Evolutionary conservation across 2,113 vertebrate species (phyloP), one percentile per base, ranked within the genome.

Genomic region (Tragelaphus buxtoni): DNA sequence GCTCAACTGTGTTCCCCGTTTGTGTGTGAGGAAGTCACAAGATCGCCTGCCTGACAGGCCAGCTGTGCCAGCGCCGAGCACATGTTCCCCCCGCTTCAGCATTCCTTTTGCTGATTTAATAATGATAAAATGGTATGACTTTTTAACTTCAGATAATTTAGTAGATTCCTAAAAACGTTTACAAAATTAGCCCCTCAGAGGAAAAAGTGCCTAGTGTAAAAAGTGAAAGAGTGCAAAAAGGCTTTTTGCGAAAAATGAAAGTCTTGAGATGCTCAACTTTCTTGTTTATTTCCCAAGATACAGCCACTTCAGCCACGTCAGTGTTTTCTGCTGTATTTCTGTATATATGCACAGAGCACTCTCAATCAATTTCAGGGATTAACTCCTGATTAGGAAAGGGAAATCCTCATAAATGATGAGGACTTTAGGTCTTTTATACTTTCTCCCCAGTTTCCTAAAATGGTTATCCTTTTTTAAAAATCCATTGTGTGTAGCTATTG

Each of bases 141-240:
- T 90, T 72, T 39, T 80, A 18, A 90, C 35, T 55, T 83, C 2
- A 49, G 22, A 39, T 28, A 92, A 56, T 55, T 91, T 86, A 77
- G 49, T 82, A 39, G 39, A 39, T 86, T 91, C 45, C 35, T 69
- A 60, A 88, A 82, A 79, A n/a, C n/a, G 30, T 69, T 42, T 76
- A 12, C 85, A 58, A 58, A 80, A 58, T 95, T 77, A 49, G 30
- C n/a, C n/a, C 26, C 60, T 35, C 45, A 88, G 28, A 93, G 60
- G 7, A 85, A 96, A 89, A n/a, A 0, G 17, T 89, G 30, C 2
- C 0, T 28, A 63, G 10, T 80, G 39, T 84, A n/a, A 80, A 92
- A 88, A 89, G 65, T 22, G 45, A 61, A 51, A 69, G 60, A 61
- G n/a, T 18, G 4, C 32, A 12, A 2, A 49, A 58, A 55, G 28